Percentiles rank a stretch among this genome's conserved stretches.
Evolutionary conservation across 1,140 invertebrate genomes (phyloP).

Genomic region (Trypoxylus dichotomus): DNA sequence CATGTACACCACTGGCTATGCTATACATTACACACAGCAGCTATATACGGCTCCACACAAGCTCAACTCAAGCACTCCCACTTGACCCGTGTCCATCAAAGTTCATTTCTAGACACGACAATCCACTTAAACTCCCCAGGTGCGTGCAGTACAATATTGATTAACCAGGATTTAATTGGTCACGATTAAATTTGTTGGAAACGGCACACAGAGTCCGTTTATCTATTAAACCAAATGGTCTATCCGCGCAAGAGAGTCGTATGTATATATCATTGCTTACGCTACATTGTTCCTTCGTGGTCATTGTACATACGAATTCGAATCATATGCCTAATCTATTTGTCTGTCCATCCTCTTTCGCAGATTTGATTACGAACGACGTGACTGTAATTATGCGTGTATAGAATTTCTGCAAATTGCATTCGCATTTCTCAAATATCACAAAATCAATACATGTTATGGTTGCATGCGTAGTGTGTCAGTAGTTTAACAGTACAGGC

Average conservation of each 20-base stretch:
- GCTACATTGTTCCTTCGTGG: neutral
- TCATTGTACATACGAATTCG: too few species aligned
- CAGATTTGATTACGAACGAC: too few species aligned
- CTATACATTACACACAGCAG: neutral
- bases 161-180: conserved; percentile 46
- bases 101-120: conserved; percentile 45
- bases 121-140: conserved; percentile 46
- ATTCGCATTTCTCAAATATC: too few species aligned
- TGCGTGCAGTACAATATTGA: conserved; percentile 42
- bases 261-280: neutral
- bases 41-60: neutral
- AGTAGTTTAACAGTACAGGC: too few species aligned
- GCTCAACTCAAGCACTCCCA: neutral
- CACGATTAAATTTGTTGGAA: conserved; percentile 33
- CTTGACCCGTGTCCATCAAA: conserved; percentile 44
- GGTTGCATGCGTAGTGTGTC: too few species aligned
- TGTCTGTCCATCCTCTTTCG: too few species aligned
- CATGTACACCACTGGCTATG: neutral
- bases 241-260: neutral
- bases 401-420: too few species aligned
- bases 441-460: too few species aligned
- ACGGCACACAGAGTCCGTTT: conserved; percentile 2
- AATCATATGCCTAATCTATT: too few species aligned
- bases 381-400: too few species aligned
- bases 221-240: conserved; percentile 3